A percentile compares a stretch with the other conserved stretches of the same genome.
These are phyloP conservation scores for Aphaenogaster ashmeadi DNA, from an alignment of 1,140 invertebrate genomes.

Conservation along the genomic window DNA sequence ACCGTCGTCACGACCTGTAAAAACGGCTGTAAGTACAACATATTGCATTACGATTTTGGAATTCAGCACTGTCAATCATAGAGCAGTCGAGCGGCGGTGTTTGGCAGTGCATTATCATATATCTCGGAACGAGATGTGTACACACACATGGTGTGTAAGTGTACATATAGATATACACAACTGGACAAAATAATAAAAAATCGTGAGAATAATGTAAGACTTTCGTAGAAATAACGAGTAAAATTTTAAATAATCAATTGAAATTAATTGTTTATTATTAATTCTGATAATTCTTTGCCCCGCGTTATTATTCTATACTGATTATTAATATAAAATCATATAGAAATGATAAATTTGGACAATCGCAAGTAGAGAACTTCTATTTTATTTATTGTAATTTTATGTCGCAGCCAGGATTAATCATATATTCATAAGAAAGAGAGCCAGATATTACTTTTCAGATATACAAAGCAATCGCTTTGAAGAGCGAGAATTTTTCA, in stretches of 20 bases:
- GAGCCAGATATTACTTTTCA: background rate
- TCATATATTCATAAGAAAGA: too few species aligned
- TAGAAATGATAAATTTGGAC: slow-evolving; percentile 8
- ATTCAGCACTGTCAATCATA: slow-evolving; percentile 81
- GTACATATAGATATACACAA: slow-evolving; percentile 2
- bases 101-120: slow-evolving; percentile 81
- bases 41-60: slow-evolving; percentile 87
- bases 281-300: background rate
- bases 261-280: background rate
- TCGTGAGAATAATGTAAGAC: background rate
- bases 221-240: background rate
- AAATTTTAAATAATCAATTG: background rate
- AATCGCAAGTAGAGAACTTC: background rate
- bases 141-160: background rate
- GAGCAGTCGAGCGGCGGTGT: slow-evolving; percentile 77
- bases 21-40: slow-evolving; percentile 85
- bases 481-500: background rate
- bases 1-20: slow-evolving; percentile 78
- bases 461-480: background rate
- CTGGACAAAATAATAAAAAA: background rate
- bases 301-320: background rate
- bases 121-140: slow-evolving; percentile 22
- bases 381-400: background rate
- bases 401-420: background rate
- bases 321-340: background rate